phyloP scores from a whole-genome alignment of 2,797 vertebrate genomes.

The Coranthus polyacanthus region DNA sequence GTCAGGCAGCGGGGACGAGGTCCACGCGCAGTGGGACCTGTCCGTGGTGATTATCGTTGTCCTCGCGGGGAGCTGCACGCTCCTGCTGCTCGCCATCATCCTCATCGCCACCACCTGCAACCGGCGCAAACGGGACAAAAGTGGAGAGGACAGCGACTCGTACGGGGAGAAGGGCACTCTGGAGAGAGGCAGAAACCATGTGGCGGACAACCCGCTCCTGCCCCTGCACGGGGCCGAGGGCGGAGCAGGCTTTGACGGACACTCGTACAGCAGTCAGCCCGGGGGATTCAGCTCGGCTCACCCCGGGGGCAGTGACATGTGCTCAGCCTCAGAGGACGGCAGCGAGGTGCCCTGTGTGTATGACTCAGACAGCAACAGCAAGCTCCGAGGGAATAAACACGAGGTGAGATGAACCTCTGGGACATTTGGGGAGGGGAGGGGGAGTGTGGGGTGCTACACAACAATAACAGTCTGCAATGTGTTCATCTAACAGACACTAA shows the following conservation, averaged over 20 bases:
- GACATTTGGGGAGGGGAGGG: conserved; percentile 6
- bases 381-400: conserved; percentile 84
- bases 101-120: conserved; percentile 97
- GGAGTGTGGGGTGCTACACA: background rate
- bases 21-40: conserved; percentile 89
- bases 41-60: conserved; percentile 95
- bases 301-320: conserved; percentile 86
- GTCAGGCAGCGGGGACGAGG: conserved; percentile 75
- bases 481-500: conserved; percentile 42
- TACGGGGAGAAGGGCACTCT: conserved; percentile 88
- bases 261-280: conserved; percentile 90
- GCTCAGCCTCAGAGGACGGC: conserved; percentile 88
- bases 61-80: conserved; percentile 95
- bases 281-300: conserved; percentile 85
- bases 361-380: conserved; percentile 90
- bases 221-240: conserved; percentile 74
- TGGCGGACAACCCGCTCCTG: conserved; percentile 84
- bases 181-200: conserved; percentile 86
- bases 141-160: conserved; percentile 80
- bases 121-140: conserved; percentile 89
- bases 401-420: conserved; percentile 86
- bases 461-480: conserved; percentile 2
- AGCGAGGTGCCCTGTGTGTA: conserved; percentile 88
- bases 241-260: conserved; percentile 87
- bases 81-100: conserved; percentile 95